A percentile compares a stretch with the other conserved stretches of the same genome.
phyloP scores from a whole-genome alignment of 2,888 invertebrate species.

The Metopia argyrocephala region DNA sequence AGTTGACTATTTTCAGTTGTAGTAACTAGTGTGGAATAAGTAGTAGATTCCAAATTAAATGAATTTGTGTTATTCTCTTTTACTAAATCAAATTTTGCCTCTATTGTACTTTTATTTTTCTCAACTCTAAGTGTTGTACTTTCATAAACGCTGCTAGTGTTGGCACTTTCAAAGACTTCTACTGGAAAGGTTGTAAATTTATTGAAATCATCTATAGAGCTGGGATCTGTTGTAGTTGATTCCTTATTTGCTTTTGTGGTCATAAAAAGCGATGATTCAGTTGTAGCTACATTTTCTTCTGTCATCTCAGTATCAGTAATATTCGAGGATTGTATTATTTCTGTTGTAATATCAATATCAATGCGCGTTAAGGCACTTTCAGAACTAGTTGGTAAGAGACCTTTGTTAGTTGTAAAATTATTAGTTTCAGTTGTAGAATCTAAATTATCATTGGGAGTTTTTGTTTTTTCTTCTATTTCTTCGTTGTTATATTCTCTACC shows the following conservation, averaged over 20 bases:
- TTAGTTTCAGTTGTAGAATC: conserved; percentile 3
- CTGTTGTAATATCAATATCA: conserved; percentile 55
- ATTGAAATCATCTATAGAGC: conserved; percentile 12
- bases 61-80: conserved; percentile 3
- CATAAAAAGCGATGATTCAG: background rate
- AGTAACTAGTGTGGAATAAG: background rate
- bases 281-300: conserved; percentile 37
- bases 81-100: conserved; percentile 17
- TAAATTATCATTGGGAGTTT: conserved; percentile 14
- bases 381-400: conserved; percentile 1
- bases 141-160: background rate
- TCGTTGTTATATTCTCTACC: background rate
- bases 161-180: conserved; percentile 26
- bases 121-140: background rate
- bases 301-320: conserved; percentile 12
- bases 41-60: background rate
- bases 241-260: background rate
- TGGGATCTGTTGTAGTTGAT: conserved; percentile 28
- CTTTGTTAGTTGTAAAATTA: background rate
- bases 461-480: background rate
- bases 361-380: background rate
- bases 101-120: conserved; percentile 1
- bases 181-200: conserved; percentile 35
- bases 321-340: conserved; percentile 43
- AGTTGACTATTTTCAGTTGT: background rate